Conservation (phyloP, 1,140 invertebrate genomes). For the Pseudomyrmex dendroicus region DNA sequence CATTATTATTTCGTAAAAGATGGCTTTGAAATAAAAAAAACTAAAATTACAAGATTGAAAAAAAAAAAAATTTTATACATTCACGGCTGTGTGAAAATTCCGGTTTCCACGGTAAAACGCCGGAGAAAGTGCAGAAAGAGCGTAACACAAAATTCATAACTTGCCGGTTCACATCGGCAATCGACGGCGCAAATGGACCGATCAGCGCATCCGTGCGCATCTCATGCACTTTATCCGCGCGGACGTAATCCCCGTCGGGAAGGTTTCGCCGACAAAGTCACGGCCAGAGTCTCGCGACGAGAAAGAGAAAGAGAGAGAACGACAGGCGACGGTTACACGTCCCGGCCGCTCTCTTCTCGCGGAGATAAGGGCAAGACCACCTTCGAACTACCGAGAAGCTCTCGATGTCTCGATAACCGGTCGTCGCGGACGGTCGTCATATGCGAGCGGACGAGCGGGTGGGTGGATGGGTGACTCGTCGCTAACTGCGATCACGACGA, state of each 20-base stretch:
- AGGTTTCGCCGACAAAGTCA: slow-evolving; percentile 21
- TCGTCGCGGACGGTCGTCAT: slow-evolving; percentile 18
- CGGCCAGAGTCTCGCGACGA: not conserved
- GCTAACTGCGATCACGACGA: slow-evolving; percentile 13
- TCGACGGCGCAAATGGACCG: slow-evolving; percentile 23
- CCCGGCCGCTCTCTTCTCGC: slow-evolving; percentile 11
- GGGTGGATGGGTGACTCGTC: slow-evolving; percentile 23
- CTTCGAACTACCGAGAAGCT: slow-evolving; percentile 65
- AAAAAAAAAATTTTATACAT: too few species aligned
- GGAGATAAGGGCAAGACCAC: slow-evolving; percentile 60
- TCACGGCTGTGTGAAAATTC: too few species aligned
- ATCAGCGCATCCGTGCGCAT: slow-evolving; percentile 42
- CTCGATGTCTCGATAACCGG: slow-evolving; percentile 59
- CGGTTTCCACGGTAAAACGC: too few species aligned
- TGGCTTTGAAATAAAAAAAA: too few species aligned
- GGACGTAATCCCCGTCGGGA: slow-evolving; percentile 17
- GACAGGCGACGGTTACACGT: slow-evolving; percentile 47
- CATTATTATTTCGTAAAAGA: too few species aligned
- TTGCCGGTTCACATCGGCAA: not conserved
- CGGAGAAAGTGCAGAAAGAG: too few species aligned
- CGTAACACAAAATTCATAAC: too few species aligned
- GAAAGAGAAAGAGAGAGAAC: slow-evolving; percentile 45
- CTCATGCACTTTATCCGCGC: slow-evolving; percentile 28
- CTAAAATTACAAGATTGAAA: too few species aligned
- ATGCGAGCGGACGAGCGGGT: slow-evolving; percentile 31